Evolutionary conservation across 2,888 invertebrate genomes (phyloP), one percentile per base, ranked within the genome.

Genomic region (Celastrina argiolus): DNA sequence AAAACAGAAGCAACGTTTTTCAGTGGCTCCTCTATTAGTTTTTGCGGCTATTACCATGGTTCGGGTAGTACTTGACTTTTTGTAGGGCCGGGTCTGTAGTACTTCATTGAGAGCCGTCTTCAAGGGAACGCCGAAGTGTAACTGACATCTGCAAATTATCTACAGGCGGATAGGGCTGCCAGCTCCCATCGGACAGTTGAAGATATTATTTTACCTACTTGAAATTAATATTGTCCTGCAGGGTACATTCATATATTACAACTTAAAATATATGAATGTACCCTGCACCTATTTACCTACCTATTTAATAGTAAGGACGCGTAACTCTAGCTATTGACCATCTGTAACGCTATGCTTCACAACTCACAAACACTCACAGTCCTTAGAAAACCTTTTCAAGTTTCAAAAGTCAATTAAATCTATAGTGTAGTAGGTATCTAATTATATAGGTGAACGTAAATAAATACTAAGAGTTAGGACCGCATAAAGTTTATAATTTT

Each of bases 41-140:
- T 39, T 61, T 61, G 36, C 36, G 39, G 61, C 61, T 61, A 22
- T 61, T 61, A 61, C 28, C 58, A 31, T 36, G 36, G 39, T 61
- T 59, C 18, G 36, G 61, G 39, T 61, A 36, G 16, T 36, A 36
- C 61, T 58, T 61, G 61, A 61, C 61, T 61, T 61, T 61, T 31
- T 59, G 28, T 66, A 41, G 28, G 34, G 59, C 18, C 18, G 3
- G 39, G 36, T 16, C 58, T 42, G 22, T 59, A 22, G 61, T 61
- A 34, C 34, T 61, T 61, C 36, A 36, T 36, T 36, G 61, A 36
- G 59, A 39, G 14, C 34, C 61, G 34, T 39, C 65, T 68, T 69
- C 68, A 70, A 66, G 69, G 68, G 66, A 71, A 71, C 65, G 61
- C 67, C 70, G 63, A 68, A 67, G 69, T 67, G 67, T 67, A 72